These are phyloP conservation scores for Congeria kusceri DNA, from an alignment of 2,888 invertebrate species.

Conservation along the genomic window DNA sequence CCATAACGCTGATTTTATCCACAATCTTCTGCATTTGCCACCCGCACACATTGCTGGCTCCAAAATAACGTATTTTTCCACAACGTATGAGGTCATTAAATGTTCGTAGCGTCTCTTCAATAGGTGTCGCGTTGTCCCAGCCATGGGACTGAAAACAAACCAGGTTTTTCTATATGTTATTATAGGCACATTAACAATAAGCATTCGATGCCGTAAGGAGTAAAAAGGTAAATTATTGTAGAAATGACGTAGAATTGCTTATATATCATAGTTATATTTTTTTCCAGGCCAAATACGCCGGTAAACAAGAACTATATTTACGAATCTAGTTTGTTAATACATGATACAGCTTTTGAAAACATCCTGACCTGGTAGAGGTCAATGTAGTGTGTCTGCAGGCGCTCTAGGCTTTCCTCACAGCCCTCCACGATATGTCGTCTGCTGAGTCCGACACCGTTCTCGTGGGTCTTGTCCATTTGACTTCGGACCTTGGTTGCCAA, in stretches of 20 bases:
- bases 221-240: too few species aligned
- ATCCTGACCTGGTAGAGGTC: constrained; percentile 79
- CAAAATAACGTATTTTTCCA: constrained; percentile 82
- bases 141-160: too few species aligned
- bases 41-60: constrained; percentile 79
- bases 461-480: constrained; percentile 38
- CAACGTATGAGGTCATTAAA: constrained; percentile 79
- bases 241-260: too few species aligned
- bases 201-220: too few species aligned
- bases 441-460: constrained; percentile 73
- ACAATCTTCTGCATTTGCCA: constrained; percentile 82
- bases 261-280: too few species aligned
- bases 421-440: constrained; percentile 73
- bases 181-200: too few species aligned
- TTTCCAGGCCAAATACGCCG: too few species aligned
- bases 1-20: constrained; percentile 65
- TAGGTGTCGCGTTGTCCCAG: constrained; percentile 79
- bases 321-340: too few species aligned
- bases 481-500: constrained; percentile 72
- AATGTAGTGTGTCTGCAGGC: constrained; percentile 77
- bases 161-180: too few species aligned
- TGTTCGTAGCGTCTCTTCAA: constrained; percentile 80
- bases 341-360: too few species aligned
- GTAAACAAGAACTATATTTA: too few species aligned
- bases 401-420: constrained; percentile 73